Evolutionary conservation across 2,888 invertebrate species (phyloP).

Genomic region (Apotomis capreana): DNA sequence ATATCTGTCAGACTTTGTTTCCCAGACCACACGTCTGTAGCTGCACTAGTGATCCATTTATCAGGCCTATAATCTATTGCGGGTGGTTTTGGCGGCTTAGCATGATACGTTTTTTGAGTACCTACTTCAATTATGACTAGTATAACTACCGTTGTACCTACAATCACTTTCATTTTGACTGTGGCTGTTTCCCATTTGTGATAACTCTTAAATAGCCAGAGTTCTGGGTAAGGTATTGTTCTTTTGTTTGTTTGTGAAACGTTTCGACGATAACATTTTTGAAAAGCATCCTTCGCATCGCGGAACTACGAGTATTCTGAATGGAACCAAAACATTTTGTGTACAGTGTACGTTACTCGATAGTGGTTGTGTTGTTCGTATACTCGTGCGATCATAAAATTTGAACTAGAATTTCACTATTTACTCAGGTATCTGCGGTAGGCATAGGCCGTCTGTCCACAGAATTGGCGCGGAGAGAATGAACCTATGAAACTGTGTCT

Average conservation of each 20-base stretch:
- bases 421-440: too few species aligned
- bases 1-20: constrained; percentile 65
- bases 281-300: constrained; percentile 7
- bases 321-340: not conserved
- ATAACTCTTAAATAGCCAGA: not conserved
- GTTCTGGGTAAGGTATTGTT: not conserved
- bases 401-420: too few species aligned
- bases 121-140: constrained; percentile 49
- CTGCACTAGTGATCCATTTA: constrained; percentile 66
- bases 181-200: not conserved
- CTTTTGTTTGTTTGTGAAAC: constrained; percentile 22
- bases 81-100: constrained; percentile 2
- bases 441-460: too few species aligned
- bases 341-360: not conserved
- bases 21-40: constrained; percentile 70
- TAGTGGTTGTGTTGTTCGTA: not conserved
- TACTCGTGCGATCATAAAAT: not conserved
- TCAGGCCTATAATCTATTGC: constrained; percentile 59
- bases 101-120: constrained; percentile 38
- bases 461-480: too few species aligned
- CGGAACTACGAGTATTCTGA: not conserved
- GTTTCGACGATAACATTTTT: constrained; percentile 13
- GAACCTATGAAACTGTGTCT: too few species aligned
- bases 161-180: not conserved
- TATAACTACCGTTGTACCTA: constrained; percentile 2